Percentiles rank a stretch among this genome's conserved stretches.
Evolutionary conservation across 2,888 invertebrate genomes (phyloP).

Genomic region (Bombyx huttoni): DNA sequence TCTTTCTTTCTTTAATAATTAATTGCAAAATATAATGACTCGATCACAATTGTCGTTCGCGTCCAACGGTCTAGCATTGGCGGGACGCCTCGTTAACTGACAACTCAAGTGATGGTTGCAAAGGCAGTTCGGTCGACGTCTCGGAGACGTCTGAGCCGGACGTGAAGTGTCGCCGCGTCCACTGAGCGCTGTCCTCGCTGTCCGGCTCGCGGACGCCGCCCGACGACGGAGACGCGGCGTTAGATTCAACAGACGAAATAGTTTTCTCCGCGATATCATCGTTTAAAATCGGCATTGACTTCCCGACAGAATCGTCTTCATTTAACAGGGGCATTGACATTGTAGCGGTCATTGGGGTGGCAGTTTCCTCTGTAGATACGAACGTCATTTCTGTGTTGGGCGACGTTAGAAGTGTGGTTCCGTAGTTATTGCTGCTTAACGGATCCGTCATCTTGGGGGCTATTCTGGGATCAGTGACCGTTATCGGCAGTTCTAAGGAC

Average conservation of each 20-base stretch:
- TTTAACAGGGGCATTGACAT: constrained; percentile 75
- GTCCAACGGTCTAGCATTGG: constrained; percentile 25
- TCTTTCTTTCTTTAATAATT: background rate
- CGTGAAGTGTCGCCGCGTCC: constrained; percentile 45
- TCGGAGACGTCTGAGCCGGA: constrained; percentile 51
- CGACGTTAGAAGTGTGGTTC: constrained; percentile 30
- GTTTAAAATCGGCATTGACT: constrained; percentile 58
- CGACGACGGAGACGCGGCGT: constrained; percentile 34
- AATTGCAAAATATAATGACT: background rate
- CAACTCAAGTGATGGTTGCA: constrained; percentile 51
- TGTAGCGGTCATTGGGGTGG: constrained; percentile 34
- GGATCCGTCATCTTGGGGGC: constrained; percentile 67
- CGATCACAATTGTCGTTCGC: background rate
- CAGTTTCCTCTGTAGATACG: constrained; percentile 38
- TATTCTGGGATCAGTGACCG: constrained; percentile 82
- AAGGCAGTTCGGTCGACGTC: constrained; percentile 49
- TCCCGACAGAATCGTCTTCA: constrained; percentile 53
- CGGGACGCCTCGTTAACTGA: constrained; percentile 40
- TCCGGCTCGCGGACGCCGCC: constrained; percentile 37
- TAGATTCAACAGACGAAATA: constrained; percentile 36
- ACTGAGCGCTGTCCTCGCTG: constrained; percentile 32
- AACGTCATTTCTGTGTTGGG: constrained; percentile 48
- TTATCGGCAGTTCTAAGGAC: constrained; percentile 81
- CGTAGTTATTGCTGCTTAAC: constrained; percentile 34
- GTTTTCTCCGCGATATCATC: constrained; percentile 41